Base-by-base conservation (phyloP, 2,888 invertebrate species). In the Latheticus oryzae region DNA sequence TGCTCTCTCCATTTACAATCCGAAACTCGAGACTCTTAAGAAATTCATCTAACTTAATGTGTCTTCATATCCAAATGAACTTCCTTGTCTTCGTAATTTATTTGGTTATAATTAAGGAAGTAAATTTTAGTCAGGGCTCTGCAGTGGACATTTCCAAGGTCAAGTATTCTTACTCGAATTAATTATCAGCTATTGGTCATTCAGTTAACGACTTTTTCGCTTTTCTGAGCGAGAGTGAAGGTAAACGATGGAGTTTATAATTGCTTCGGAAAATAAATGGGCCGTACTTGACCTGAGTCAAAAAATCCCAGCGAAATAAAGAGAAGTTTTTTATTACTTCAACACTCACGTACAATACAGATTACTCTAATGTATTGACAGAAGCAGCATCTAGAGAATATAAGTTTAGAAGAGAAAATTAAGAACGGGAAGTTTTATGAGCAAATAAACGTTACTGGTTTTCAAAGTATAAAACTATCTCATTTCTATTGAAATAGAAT, bases 331-430 rank as follows among this genome's bases (percentile, higher is more conserved):
- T 33, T 47, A 47, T 47, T 47, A 35, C 23, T 16, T 32, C 19
- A 3, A 30, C 11, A 21, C 30, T 30, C 45, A 45, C 45, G 45
- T 45, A 45, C 45, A 45, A 45, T 45, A 45, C 45, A 45, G 28
- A 45, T 45, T 45, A 45, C 30, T 45, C 45, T 45, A 45, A 32
- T 45, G 12, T 45, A 45, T 45, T 45, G 45, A 45, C 45, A 45
- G 45, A 21, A 30, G 12, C n/a, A 12, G 45, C 30, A 45, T 17
- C 45, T 11, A 13, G 45, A 45, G 21, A 45, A 30, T 45, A 45
- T 43, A 30, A 30, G 13, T 28, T 45, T 30, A 26, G 5, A 17
- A 2, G 19, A 4, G 21, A 7, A 45, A 45, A 45, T 45, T 43
- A 43, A 43, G 43, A 30, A 5, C 7, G 16, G 15, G 17, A 11